Evolutionary conservation across 2,888 invertebrate genomes (phyloP).

Genomic region (Meandrusa payeni): DNA sequence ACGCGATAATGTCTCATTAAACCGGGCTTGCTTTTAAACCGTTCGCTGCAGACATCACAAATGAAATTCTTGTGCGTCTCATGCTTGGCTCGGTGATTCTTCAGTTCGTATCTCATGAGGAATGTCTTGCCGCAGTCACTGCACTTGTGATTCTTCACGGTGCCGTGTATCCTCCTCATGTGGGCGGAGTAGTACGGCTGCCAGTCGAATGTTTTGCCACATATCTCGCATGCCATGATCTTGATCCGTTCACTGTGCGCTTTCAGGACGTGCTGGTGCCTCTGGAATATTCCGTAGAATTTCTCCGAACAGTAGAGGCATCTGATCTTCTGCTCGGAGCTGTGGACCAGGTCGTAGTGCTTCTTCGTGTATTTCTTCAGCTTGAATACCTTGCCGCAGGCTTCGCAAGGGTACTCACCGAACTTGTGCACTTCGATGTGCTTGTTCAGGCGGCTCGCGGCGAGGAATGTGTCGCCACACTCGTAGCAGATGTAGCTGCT

Average conservation of each 20-base stretch:
- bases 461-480: slow-evolving; percentile 56
- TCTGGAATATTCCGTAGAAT: slow-evolving; percentile 36
- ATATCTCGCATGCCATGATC: slow-evolving; percentile 49
- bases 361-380: slow-evolving; percentile 47
- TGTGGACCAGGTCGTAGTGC: slow-evolving; percentile 47
- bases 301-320: slow-evolving; percentile 48
- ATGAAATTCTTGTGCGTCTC: slow-evolving; percentile 30
- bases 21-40: slow-evolving; percentile 34
- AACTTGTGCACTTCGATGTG: slow-evolving; percentile 64
- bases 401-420: slow-evolving; percentile 58
- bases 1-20: slow-evolving; percentile 36
- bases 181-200: slow-evolving; percentile 60
- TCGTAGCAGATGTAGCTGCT: slow-evolving; percentile 63
- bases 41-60: slow-evolving; percentile 41
- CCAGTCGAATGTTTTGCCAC: slow-evolving; percentile 62
- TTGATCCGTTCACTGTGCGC: slow-evolving; percentile 45
- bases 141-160: slow-evolving; percentile 45
- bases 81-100: slow-evolving; percentile 37
- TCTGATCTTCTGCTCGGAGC: slow-evolving; percentile 33
- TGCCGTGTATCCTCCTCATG: slow-evolving; percentile 51
- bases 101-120: slow-evolving; percentile 32
- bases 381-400: slow-evolving; percentile 66
- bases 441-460: slow-evolving; percentile 40
- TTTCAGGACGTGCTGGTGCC: slow-evolving; percentile 44
- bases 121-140: slow-evolving; percentile 37